Percentiles rank a stretch among this genome's conserved stretches.
These are phyloP conservation scores for Phodopus roborovskii DNA, from an alignment of 2,113 vertebrate genomes.

Conservation along the genomic window DNA sequence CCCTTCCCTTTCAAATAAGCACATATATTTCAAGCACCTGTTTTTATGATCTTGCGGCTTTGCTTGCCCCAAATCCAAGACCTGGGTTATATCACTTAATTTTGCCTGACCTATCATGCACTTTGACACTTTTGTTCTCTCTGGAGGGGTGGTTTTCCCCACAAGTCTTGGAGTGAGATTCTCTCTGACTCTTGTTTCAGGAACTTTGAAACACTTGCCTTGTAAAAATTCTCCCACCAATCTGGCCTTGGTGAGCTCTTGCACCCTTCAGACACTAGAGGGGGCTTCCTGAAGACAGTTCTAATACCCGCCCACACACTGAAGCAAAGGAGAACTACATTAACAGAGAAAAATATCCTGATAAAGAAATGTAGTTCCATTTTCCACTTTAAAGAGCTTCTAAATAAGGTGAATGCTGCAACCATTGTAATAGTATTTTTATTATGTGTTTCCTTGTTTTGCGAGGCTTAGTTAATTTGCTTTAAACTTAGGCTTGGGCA, in stretches of 20 bases:
- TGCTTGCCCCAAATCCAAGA: neutral
- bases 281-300: slow-evolving; percentile 78
- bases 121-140: neutral
- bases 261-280: slow-evolving; percentile 73
- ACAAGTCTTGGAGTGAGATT: neutral
- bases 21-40: neutral
- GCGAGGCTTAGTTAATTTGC: neutral
- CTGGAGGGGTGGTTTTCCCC: neutral
- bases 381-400: neutral
- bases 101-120: neutral
- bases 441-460: neutral
- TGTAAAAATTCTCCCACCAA: neutral
- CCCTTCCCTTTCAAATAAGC: neutral
- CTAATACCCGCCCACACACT: neutral
- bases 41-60: neutral
- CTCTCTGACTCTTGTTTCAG: neutral
- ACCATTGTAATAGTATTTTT: neutral
- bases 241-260: neutral
- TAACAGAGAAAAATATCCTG: neutral
- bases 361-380: neutral
- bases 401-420: neutral
- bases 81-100: neutral
- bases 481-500: neutral
- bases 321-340: neutral
- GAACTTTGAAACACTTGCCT: neutral